A percentile compares a stretch with the other conserved stretches of the same genome.
These are phyloP conservation scores for Epinotia brunnichana DNA, from an alignment of 2,888 invertebrate genomes.

Conservation along the genomic window DNA sequence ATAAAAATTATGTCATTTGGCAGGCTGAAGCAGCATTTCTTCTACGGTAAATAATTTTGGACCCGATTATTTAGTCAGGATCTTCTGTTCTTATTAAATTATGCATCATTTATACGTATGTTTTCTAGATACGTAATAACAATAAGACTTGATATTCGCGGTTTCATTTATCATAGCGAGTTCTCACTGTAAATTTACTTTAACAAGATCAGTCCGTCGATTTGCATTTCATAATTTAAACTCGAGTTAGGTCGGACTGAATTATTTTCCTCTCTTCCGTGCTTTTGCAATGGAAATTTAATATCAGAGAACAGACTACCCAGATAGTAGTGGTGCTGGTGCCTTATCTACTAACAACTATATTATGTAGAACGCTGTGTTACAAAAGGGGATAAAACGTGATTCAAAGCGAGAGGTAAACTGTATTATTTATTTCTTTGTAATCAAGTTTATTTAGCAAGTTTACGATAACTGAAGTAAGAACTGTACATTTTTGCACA, in stretches of 20 bases:
- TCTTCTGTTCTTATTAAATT: not conserved
- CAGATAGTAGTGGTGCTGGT: conserved; percentile 19
- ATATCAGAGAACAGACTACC: conserved; percentile 27
- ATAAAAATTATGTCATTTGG: too few relatives aligned
- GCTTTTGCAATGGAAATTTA: conserved; percentile 23
- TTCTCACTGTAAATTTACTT: conserved; percentile 6
- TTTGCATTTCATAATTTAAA: conserved; percentile 28
- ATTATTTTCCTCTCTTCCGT: conserved; percentile 20
- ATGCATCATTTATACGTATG: not conserved
- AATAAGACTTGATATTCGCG: not conserved
- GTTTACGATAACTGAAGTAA: not conserved
- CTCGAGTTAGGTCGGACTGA: conserved; percentile 15
- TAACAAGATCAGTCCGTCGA: conserved; percentile 3
- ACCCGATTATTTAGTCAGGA: too few relatives aligned
- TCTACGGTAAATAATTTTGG: too few relatives aligned
- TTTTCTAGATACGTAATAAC: not conserved
- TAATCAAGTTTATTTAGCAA: not conserved
- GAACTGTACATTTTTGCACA: not conserved
- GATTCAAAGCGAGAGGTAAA: conserved; percentile 1
- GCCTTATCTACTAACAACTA: conserved; percentile 22
- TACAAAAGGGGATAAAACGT: not conserved
- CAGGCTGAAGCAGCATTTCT: too few relatives aligned
- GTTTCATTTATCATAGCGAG: not conserved
- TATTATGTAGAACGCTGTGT: not conserved
- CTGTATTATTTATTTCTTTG: not conserved